Evolutionary conservation across 2,888 invertebrate species (phyloP), one percentile per base, ranked within the genome.

Genomic region (Phanerotoma sp.): DNA sequence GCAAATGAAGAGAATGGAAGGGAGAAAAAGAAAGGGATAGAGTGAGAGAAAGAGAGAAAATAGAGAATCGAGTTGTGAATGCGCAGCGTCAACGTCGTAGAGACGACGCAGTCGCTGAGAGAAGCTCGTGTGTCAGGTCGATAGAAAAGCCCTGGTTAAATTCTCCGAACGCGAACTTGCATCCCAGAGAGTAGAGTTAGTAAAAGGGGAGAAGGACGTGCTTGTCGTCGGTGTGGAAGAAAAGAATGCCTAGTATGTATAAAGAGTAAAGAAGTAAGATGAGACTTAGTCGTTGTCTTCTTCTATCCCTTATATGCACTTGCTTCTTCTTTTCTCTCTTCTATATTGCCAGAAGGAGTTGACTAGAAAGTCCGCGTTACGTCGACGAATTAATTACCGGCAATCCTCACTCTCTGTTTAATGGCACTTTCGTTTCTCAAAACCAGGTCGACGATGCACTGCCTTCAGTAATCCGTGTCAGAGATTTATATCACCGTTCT

Each of bases 101-200:
- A 72, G 16, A 38, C 18, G 11, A 18, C 69, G 68, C 71, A 68
- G 69, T 70, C 70, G 69, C 70, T 68, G 70, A 67, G 66, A 68
- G 69, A 66, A 35, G 35, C 18, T 18, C 30, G n/a, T 21, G 67
- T 69, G 67, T 66, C 70, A 71, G 76, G 77, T 76, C 77, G 77
- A 76, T 76, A 73, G 70, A 66, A 67, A 65, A 71, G 71, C 72
- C 71, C 73, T 70, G 73, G 73, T 74, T 72, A 71, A 75, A 73
- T 70, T 69, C 69, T 64, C 66, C 66, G 11, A 46, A 33, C 46
- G 28, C 30, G 16, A 49, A 40, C 30, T 40, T 40, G 18, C 13
- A 35, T n/a, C 25, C n/a, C n/a, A n/a, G n/a, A n/a, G n/a, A 21
- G 22, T 32, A 48, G 25, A 48, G 16, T 21, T 33, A 7, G 16